Percentiles rank a stretch among this genome's conserved stretches.
Evolutionary conservation across 1,140 invertebrate species (phyloP).

Genomic region (Hirudo medicinalis): DNA sequence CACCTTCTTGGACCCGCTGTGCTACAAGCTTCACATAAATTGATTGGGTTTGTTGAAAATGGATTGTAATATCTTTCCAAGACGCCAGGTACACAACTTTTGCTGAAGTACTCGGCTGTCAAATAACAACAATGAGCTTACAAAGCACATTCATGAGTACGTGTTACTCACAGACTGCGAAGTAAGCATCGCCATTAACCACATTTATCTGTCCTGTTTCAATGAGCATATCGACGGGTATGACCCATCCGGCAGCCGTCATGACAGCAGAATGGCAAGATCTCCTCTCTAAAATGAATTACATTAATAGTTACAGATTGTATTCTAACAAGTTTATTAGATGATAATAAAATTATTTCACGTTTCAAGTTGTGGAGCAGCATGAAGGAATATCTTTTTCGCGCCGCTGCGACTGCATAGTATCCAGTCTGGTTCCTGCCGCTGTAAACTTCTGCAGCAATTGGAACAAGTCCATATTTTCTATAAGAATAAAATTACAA

Average conservation of each 20-base stretch:
- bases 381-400: constrained; percentile 33
- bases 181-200: constrained; percentile 74
- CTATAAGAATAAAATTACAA: constrained; percentile 24
- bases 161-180: constrained; percentile 51
- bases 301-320: background rate
- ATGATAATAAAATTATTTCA: constrained; percentile 24
- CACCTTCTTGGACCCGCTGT: constrained; percentile 69
- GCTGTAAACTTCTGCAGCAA: constrained; percentile 39
- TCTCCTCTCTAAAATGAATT: constrained; percentile 29
- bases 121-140: constrained; percentile 8
- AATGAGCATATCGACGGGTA: constrained; percentile 79
- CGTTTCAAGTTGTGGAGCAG: constrained; percentile 40
- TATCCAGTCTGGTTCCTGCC: constrained; percentile 31
- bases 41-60: constrained; percentile 62
- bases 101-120: constrained; percentile 65
- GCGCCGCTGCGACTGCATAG: constrained; percentile 38
- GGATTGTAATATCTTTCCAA: constrained; percentile 63
- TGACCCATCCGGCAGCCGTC: constrained; percentile 84
- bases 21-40: constrained; percentile 85
- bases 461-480: constrained; percentile 37
- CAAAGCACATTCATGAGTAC: background rate
- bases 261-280: constrained; percentile 84
- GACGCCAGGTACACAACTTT: constrained; percentile 77
- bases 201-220: constrained; percentile 83
- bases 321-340: background rate